phyloP scores from a whole-genome alignment of 2,797 vertebrate species.

The Anabas testudineus region DNA sequence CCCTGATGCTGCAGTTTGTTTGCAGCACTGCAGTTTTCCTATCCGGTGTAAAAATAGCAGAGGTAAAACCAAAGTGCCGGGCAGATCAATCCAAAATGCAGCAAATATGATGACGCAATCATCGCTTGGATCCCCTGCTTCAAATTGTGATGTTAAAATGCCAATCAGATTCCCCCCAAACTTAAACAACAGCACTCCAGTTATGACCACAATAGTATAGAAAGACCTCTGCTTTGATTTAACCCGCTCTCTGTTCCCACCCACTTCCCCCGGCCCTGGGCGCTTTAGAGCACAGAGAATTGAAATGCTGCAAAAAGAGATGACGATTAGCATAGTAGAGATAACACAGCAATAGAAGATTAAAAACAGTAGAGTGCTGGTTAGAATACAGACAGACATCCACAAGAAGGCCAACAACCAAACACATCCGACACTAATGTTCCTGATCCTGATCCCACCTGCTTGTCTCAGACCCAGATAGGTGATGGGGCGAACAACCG shows the following conservation, averaged over 20 bases:
- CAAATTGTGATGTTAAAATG: fast-evolving
- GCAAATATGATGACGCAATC: fast-evolving
- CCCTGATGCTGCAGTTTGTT: too few relatives aligned
- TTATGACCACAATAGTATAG: background rate
- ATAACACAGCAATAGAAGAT: background rate
- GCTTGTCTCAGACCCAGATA: conserved; percentile 15
- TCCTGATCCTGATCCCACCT: background rate
- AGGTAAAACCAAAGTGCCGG: conserved; percentile 26
- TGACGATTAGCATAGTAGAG: background rate
- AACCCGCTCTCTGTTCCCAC: background rate
- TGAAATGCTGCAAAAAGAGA: conserved; percentile 31
- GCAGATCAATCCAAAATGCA: background rate
- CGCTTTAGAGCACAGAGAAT: conserved; percentile 29
- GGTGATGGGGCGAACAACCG: conserved; percentile 32
- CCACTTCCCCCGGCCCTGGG: conserved; percentile 24
- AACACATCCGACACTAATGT: background rate
- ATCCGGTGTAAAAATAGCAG: conserved; percentile 43
- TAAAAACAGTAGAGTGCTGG: fast-evolving
- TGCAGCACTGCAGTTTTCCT: conserved; percentile 1
- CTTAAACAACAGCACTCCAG: background rate
- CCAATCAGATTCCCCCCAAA: background rate
- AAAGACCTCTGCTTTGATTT: conserved; percentile 44
- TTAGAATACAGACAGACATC: fast-evolving
- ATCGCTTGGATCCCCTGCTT: fast-evolving
- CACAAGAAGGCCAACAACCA: conserved; percentile 22